Evolutionary conservation across 2,797 vertebrate species (phyloP).

Genomic region (Megaceryle alcyon): DNA sequence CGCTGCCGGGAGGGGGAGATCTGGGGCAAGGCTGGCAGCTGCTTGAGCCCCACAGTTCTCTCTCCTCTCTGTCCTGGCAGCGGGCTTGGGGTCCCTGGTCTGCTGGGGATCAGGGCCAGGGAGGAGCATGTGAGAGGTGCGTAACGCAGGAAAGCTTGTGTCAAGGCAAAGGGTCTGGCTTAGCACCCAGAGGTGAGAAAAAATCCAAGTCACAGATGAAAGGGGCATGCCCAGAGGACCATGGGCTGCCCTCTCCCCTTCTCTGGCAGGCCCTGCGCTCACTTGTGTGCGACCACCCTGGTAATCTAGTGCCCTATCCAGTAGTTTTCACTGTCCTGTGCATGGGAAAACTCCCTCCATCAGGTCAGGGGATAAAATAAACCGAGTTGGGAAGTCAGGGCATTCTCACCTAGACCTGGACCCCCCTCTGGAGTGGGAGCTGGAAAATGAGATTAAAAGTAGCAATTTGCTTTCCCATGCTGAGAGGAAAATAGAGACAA

Average conservation of each 20-base stretch:
- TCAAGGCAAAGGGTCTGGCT: background rate
- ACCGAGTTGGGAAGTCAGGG: background rate
- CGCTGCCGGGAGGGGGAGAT: background rate
- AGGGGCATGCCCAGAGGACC: accelerated
- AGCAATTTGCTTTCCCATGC: conserved; percentile 57
- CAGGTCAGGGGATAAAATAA: background rate
- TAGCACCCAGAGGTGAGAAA: background rate
- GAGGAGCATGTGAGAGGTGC: background rate
- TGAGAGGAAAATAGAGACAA: conserved; percentile 68
- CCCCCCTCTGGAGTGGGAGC: background rate
- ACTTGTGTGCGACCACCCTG: accelerated
- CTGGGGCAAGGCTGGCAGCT: background rate
- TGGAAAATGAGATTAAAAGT: conserved; percentile 69
- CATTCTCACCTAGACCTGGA: conserved; percentile 34
- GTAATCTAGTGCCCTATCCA: background rate
- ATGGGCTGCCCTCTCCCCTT: background rate
- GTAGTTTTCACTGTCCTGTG: background rate
- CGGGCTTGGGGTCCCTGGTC: background rate
- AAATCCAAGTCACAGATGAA: accelerated
- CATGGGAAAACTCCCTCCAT: background rate
- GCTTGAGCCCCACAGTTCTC: background rate
- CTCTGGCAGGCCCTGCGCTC: background rate
- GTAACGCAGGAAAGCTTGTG: accelerated
- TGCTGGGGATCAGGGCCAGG: background rate
- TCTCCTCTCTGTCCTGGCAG: background rate